phyloP scores from a whole-genome alignment of 2,888 invertebrate genomes.

The Mechanitis messenoides region DNA sequence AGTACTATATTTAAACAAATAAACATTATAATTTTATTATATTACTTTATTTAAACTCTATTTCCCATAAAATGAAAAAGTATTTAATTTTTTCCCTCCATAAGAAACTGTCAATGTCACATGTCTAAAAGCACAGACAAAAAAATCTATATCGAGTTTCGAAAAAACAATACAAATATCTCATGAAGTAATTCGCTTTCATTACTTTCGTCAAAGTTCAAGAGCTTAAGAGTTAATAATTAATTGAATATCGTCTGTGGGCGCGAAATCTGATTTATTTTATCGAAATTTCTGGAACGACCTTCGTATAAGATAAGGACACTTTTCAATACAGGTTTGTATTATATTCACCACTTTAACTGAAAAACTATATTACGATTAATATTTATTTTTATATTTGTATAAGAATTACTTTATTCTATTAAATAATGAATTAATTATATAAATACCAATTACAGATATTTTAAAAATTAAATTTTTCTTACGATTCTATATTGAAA shows the following conservation, averaged over 20 bases:
- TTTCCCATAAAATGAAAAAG: too few relatives aligned
- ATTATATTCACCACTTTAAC: background rate
- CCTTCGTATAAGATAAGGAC: conserved; percentile 8
- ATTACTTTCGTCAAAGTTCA: conserved; percentile 5
- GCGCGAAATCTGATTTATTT: conserved; percentile 15
- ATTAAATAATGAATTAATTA: too few relatives aligned
- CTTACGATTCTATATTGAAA: too few relatives aligned
- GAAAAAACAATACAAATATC: background rate
- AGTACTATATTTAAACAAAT: too few relatives aligned
- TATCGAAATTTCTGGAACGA: conserved; percentile 13
- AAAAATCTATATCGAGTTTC: too few relatives aligned
- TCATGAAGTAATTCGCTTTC: conserved; percentile 3
- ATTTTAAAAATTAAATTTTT: too few relatives aligned
- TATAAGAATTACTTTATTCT: background rate
- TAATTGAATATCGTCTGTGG: conserved; percentile 13
- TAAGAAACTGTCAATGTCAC: too few relatives aligned
- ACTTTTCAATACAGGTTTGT: background rate
- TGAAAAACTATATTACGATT: background rate
- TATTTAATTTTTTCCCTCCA: too few relatives aligned
- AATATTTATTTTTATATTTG: background rate
- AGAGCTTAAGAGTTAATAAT: conserved; percentile 8
- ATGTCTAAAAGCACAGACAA: too few relatives aligned
- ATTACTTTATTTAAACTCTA: too few relatives aligned
- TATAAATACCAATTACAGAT: too few relatives aligned
- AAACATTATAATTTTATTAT: too few relatives aligned